A percentile compares a stretch with the other conserved stretches of the same genome.
Conservation (phyloP, 2,113 vertebrate species). For the Pristiophorus japonicus region DNA sequence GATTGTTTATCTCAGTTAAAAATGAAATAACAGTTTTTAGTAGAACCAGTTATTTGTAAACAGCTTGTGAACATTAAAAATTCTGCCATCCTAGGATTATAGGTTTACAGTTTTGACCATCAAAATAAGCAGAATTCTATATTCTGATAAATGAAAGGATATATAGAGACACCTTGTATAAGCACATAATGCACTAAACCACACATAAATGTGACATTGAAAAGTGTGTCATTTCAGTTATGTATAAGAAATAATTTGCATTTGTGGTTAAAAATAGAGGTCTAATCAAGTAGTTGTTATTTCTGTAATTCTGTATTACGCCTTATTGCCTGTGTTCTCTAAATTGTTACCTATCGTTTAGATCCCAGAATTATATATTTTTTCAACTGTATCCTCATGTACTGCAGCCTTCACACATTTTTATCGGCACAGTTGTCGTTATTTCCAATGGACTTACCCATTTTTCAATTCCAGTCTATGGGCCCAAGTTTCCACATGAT, state of each 20-base stretch:
- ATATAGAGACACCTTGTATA: conserved; percentile 20
- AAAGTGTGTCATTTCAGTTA: conserved; percentile 24
- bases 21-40: not conserved
- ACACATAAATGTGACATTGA: conserved; percentile 23
- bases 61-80: conserved; percentile 20
- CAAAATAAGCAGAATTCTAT: not conserved
- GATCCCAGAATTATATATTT: not conserved
- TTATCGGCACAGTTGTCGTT: not conserved
- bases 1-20: conserved; percentile 7
- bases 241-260: not conserved
- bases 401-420: not conserved
- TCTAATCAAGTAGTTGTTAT: not conserved
- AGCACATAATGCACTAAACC: conserved; percentile 32
- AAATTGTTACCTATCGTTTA: not conserved
- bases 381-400: not conserved
- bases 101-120: conserved; percentile 24
- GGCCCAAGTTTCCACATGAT: too few species aligned
- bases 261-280: not conserved
- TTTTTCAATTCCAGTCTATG: not conserved
- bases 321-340: not conserved
- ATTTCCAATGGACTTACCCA: not conserved
- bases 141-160: conserved; percentile 23
- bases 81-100: conserved; percentile 7
- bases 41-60: conserved; percentile 11
- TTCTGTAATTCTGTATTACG: conserved; percentile 1